A percentile compares a stretch with the other conserved stretches of the same genome.
phyloP scores from a whole-genome alignment of 1,140 invertebrate species.

The Globodera rostochiensis region DNA sequence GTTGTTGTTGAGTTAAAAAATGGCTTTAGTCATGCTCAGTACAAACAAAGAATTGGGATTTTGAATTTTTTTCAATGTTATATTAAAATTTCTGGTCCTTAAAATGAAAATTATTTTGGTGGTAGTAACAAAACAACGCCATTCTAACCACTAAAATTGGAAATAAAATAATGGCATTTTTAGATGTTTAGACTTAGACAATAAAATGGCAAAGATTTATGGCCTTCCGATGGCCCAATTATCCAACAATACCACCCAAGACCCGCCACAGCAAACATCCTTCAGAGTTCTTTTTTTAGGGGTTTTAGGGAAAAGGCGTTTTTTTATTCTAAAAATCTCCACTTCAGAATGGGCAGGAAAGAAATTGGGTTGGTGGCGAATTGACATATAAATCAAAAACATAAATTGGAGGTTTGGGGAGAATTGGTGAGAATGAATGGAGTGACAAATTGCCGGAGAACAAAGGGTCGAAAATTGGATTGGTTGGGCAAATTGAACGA shows the following conservation, averaged over 20 bases:
- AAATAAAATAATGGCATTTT: not conserved
- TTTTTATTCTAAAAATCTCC: not conserved
- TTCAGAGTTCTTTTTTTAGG: not conserved
- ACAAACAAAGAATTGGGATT: not conserved
- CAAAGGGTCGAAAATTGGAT: not conserved
- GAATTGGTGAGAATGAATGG: not conserved
- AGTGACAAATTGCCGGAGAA: not conserved
- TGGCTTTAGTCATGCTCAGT: not conserved
- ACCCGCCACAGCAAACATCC: not conserved
- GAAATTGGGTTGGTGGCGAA: not conserved
- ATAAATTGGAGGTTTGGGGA: not conserved
- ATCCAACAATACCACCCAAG: not conserved
- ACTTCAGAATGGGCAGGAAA: no score
- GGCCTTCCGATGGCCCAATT: not conserved
- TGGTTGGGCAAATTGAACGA: not conserved
- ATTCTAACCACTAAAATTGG: not conserved
- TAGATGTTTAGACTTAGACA: not conserved
- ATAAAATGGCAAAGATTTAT: not conserved
- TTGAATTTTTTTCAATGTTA: not conserved
- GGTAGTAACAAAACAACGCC: no score
- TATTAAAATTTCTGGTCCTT: not conserved
- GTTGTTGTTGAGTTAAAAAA: not conserved
- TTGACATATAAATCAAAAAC: not conserved
- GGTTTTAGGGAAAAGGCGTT: not conserved
- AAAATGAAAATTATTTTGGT: not conserved